These are phyloP conservation scores for Gallinago paraguaiae DNA, from an alignment of 2,113 vertebrate genomes.

Conservation along the genomic window DNA sequence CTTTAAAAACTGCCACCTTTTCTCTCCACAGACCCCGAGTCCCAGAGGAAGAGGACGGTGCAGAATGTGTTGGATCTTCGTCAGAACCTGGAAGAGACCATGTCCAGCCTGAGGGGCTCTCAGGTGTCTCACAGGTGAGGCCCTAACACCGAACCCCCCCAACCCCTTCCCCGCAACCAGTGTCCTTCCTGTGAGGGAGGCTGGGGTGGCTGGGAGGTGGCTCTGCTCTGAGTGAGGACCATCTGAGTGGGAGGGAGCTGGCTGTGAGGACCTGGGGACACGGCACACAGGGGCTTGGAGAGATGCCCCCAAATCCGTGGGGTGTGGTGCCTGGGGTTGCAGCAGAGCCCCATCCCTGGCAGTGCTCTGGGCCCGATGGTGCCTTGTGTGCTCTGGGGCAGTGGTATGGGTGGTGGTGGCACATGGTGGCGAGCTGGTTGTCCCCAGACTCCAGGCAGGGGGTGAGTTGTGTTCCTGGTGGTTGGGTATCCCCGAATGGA, in stretches of 20 bases:
- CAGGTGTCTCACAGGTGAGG: slow-evolving; percentile 92
- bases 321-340: accelerated
- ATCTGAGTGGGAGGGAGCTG: background rate
- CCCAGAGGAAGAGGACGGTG: slow-evolving; percentile 94
- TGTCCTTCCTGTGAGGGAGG: background rate
- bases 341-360: background rate
- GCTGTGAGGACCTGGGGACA: background rate
- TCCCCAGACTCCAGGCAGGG: background rate
- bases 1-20: background rate
- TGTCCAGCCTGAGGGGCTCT: slow-evolving; percentile 93
- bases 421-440: background rate
- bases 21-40: slow-evolving; percentile 85
- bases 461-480: background rate
- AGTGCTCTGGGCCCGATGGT: accelerated
- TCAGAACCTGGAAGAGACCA: slow-evolving; percentile 97
- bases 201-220: accelerated
- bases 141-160: accelerated
- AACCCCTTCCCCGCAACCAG: background rate
- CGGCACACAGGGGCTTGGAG: background rate
- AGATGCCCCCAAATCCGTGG: background rate
- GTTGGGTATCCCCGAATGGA: accelerated
- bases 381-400: accelerated
- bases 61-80: slow-evolving; percentile 96
- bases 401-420: background rate
- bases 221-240: background rate